Conservation (phyloP, 2,113 vertebrate species). For the Pungitius pungitius region DNA sequence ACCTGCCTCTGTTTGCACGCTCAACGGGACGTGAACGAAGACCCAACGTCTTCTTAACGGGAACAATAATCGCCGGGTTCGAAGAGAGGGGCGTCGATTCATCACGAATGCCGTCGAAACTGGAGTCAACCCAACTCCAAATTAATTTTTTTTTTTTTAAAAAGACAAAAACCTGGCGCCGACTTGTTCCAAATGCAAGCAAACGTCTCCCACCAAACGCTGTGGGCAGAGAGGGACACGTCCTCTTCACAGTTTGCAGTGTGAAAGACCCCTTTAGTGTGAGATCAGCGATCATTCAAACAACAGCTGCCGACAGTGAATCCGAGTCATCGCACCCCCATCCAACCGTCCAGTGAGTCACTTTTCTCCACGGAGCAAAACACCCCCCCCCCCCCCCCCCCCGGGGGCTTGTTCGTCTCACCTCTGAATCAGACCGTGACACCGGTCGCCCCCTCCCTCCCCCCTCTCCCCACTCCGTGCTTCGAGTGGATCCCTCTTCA, state of each 20-base stretch:
- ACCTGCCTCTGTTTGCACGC: too few relatives aligned
- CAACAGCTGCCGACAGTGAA: not conserved
- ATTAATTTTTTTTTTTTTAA: too few relatives aligned
- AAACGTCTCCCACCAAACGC: conserved; percentile 1
- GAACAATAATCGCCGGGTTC: not conserved
- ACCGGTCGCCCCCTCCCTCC: conserved; percentile 36
- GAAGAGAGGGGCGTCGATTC: not conserved
- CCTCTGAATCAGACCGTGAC: conserved; percentile 5
- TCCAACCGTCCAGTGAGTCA: conserved; percentile 26
- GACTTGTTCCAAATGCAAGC: too few relatives aligned
- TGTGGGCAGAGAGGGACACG: conserved; percentile 4
- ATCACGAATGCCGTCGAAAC: not conserved
- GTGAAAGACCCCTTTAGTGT: conserved; percentile 26
- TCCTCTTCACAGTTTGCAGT: conserved; percentile 30
- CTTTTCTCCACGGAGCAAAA: conserved; percentile 2
- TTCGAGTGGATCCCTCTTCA: conserved; percentile 58
- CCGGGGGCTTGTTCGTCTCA: conserved; percentile 17
- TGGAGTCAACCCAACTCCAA: too few relatives aligned
- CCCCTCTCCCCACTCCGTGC: too few relatives aligned
- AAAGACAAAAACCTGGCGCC: too few relatives aligned
- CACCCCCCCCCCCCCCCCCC: not conserved
- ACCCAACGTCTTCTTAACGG: not conserved
- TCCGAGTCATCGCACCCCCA: not conserved
- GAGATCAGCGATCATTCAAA: conserved; percentile 31
- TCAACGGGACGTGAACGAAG: not conserved